A percentile compares a stretch with the other conserved stretches of the same genome.
phyloP scores from a whole-genome alignment of 2,113 vertebrate species.

The Alces alces region DNA sequence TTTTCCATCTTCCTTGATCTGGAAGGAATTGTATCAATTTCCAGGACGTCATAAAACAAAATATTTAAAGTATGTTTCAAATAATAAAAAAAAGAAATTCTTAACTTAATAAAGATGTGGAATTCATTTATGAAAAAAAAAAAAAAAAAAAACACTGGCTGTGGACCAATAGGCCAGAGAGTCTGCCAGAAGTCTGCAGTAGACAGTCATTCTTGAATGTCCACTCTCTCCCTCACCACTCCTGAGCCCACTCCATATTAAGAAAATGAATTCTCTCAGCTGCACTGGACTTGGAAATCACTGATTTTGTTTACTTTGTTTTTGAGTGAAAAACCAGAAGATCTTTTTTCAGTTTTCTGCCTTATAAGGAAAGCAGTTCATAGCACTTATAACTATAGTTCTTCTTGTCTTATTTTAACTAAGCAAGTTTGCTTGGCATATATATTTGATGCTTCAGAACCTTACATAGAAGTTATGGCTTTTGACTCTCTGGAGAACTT shows the following conservation, averaged over 20 bases:
- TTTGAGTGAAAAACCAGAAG: slow-evolving; percentile 61
- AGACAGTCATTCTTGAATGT: slow-evolving; percentile 59
- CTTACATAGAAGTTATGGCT: slow-evolving; percentile 63
- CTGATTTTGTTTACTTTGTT: slow-evolving; percentile 77
- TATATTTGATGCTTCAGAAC: slow-evolving; percentile 71
- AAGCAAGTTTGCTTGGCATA: slow-evolving; percentile 57
- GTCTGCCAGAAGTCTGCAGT: slow-evolving; percentile 81
- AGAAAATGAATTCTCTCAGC: slow-evolving; percentile 75
- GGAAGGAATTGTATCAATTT: slow-evolving; percentile 78
- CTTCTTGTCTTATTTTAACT: slow-evolving; percentile 75
- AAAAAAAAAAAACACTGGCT: slow-evolving; percentile 84
- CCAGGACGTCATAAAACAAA: slow-evolving; percentile 81
- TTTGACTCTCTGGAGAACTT: slow-evolving; percentile 68
- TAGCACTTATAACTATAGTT: slow-evolving; percentile 64
- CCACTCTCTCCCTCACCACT: slow-evolving; percentile 58
- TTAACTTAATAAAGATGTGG: slow-evolving; percentile 87
- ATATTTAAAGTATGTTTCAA: slow-evolving; percentile 87
- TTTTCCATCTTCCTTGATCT: slow-evolving; percentile 76
- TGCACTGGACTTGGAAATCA: slow-evolving; percentile 65
- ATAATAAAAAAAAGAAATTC: slow-evolving; percentile 79
- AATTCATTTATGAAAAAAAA: slow-evolving; percentile 81
- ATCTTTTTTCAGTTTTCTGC: background rate
- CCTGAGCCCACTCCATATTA: slow-evolving; percentile 68
- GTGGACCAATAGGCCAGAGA: slow-evolving; percentile 77
- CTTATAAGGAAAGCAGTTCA: slow-evolving; percentile 65